phyloP scores from a whole-genome alignment of 2,113 vertebrate species.

The Neoarius graeffei region DNA sequence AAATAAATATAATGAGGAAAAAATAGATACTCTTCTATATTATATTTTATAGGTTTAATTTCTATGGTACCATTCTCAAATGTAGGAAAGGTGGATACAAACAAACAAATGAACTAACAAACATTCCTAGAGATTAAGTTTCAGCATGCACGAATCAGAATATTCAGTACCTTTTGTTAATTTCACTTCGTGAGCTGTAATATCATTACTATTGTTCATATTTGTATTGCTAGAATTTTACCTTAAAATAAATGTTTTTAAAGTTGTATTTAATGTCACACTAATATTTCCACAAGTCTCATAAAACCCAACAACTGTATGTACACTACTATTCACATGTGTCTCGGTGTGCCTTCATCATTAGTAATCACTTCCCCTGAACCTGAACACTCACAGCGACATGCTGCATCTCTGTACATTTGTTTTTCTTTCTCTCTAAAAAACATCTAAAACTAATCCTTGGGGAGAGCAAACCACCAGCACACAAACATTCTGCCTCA shows the following conservation, averaged over 20 bases:
- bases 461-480: not conserved
- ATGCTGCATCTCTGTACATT: not conserved
- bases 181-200: no score
- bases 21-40: not conserved
- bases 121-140: not conserved
- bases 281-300: not conserved
- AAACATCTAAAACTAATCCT: not conserved
- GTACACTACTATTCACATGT: not conserved
- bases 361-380: not conserved
- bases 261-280: not conserved
- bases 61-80: not conserved
- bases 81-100: no score
- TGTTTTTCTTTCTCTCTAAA: not conserved
- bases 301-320: not conserved
- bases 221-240: not conserved
- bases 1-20: not conserved
- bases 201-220: not conserved
- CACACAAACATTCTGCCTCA: not conserved
- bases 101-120: not conserved
- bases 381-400: conserved; percentile 10
- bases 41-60: not conserved
- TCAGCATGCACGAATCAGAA: not conserved
- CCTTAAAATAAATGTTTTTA: not conserved
- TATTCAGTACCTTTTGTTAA: not conserved
- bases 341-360: not conserved